Percentiles rank a stretch among this genome's conserved stretches.
These are phyloP conservation scores for Onychostruthus taczanowskii DNA, from an alignment of 2,113 vertebrate species.

Conservation along the genomic window DNA sequence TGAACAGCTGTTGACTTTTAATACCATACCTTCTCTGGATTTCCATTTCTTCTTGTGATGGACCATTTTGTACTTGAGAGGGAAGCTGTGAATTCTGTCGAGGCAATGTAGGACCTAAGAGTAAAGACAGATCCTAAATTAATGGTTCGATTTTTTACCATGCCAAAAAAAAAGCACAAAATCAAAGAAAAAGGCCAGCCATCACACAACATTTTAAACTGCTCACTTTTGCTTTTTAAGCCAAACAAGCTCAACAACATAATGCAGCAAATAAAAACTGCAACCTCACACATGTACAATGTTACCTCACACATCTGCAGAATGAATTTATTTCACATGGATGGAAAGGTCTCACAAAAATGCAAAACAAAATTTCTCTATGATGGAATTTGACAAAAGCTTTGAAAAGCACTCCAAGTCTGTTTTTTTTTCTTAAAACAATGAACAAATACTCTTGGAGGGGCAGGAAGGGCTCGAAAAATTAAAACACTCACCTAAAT, in stretches of 20 bases:
- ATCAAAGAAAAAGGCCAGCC: constrained; percentile 51
- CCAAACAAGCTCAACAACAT: constrained; percentile 69
- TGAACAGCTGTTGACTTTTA: neutral
- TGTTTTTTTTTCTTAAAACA: constrained; percentile 66
- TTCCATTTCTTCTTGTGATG: constrained; percentile 91
- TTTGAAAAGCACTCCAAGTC: constrained; percentile 58
- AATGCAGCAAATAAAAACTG: constrained; percentile 70
- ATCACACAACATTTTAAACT: constrained; percentile 44
- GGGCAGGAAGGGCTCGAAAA: constrained; percentile 57
- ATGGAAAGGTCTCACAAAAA: constrained; percentile 67
- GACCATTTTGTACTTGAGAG: constrained; percentile 92
- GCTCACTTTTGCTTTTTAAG: constrained; percentile 62
- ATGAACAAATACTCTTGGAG: constrained; percentile 40
- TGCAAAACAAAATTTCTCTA: constrained; percentile 58
- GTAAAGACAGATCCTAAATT: constrained; percentile 41
- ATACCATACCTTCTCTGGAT: constrained; percentile 88
- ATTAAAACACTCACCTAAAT: constrained; percentile 78
- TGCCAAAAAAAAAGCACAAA: neutral
- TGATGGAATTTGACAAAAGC: constrained; percentile 52
- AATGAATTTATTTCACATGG: constrained; percentile 67
- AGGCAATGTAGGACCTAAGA: constrained; percentile 89
- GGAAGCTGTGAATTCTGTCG: constrained; percentile 85
- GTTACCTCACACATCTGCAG: constrained; percentile 30
- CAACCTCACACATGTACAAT: constrained; percentile 10
- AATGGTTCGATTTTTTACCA: neutral